Conservation (phyloP, 1,140 invertebrate species). For the Drosophila gunungcola region DNA sequence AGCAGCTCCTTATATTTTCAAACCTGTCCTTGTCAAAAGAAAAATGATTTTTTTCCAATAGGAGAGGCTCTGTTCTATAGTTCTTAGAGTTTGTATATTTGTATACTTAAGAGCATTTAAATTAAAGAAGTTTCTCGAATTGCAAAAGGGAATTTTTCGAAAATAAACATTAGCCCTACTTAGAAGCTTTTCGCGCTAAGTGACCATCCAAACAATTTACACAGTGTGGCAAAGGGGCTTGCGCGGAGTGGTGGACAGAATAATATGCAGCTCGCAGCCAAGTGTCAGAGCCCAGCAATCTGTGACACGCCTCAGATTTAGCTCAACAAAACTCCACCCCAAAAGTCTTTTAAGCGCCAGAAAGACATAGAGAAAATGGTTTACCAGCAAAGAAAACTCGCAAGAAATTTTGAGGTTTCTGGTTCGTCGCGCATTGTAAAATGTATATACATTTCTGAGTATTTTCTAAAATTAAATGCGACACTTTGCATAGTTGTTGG, state of each 20-base stretch:
- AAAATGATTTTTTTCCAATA: not conserved
- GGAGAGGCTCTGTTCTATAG: not conserved
- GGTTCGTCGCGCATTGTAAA: constrained; percentile 16
- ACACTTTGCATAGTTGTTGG: constrained; percentile 23
- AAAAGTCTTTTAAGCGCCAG: no score
- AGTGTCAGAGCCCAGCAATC: no score
- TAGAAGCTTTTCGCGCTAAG: constrained; percentile 35
- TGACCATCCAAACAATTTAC: constrained; percentile 22
- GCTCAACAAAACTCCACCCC: no score
- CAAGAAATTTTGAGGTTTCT: constrained; percentile 20
- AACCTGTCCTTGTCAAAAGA: not conserved
- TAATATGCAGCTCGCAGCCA: not conserved
- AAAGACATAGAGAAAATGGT: constrained; percentile 32
- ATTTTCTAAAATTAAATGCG: constrained; percentile 42
- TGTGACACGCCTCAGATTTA: not conserved
- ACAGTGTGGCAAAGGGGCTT: not conserved
- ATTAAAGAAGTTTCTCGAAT: not conserved
- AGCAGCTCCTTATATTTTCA: constrained; percentile 1
- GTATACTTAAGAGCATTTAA: constrained; percentile 4
- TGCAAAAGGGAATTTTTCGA: not conserved
- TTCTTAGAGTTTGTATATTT: not conserved
- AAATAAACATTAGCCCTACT: constrained; percentile 43
- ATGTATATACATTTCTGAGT: constrained; percentile 6
- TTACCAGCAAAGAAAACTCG: constrained; percentile 28
- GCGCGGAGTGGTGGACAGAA: not conserved